A percentile compares a stretch with the other conserved stretches of the same genome.
phyloP scores from a whole-genome alignment of 2,888 invertebrate species.

The Bombylius major region DNA sequence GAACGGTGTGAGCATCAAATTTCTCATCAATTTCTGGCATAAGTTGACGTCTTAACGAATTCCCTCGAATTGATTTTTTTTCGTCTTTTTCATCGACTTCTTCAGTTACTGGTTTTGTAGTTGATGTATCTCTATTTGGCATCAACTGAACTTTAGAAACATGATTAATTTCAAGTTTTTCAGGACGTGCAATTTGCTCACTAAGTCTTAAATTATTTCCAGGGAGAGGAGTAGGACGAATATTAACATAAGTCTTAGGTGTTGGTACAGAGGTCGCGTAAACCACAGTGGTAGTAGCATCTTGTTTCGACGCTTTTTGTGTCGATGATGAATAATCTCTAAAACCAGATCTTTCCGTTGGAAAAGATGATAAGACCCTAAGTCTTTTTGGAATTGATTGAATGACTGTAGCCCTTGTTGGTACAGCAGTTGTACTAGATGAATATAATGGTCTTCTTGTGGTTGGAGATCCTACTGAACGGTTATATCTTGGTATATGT shows the following conservation, averaged over 20 bases:
- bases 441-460: constrained; percentile 43
- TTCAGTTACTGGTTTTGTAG: constrained; percentile 43
- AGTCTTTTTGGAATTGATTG: constrained; percentile 48
- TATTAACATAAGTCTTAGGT: constrained; percentile 16
- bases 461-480: constrained; percentile 38
- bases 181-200: constrained; percentile 14
- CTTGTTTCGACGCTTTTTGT: constrained; percentile 6
- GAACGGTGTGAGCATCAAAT: constrained; percentile 28
- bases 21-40: constrained; percentile 42
- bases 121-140: constrained; percentile 9
- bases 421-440: constrained; percentile 37
- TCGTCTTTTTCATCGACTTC: constrained; percentile 37
- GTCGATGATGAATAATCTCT: constrained; percentile 1
- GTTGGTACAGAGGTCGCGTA: constrained; percentile 23
- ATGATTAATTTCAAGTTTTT: constrained; percentile 18
- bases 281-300: constrained; percentile 21
- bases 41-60: constrained; percentile 49
- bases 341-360: constrained; percentile 10
- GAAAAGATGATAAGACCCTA: constrained; percentile 33
- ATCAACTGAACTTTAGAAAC: constrained; percentile 13
- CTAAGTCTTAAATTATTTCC: constrained; percentile 7
- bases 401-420: constrained; percentile 49
- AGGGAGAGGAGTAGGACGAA: constrained; percentile 18
- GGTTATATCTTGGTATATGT: constrained; percentile 30
- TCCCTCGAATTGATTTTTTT: constrained; percentile 38